phyloP scores from a whole-genome alignment of 2,113 vertebrate species.

The Bos javanicus region DNA sequence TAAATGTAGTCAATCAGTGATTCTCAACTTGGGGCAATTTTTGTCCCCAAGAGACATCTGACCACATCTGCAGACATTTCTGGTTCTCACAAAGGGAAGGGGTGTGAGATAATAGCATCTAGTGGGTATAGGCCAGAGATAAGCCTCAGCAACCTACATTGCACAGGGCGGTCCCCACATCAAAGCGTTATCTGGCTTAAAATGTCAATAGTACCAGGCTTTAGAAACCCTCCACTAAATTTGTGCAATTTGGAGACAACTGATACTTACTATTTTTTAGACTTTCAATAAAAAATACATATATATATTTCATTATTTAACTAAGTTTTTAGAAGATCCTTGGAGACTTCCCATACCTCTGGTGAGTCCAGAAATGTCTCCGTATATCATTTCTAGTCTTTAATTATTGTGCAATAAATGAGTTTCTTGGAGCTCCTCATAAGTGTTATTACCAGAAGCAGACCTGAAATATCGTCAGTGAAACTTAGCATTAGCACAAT shows the following conservation, averaged over 20 bases:
- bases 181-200: neutral
- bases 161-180: neutral
- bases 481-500: neutral
- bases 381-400: neutral
- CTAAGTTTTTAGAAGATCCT: neutral
- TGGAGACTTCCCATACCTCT: neutral
- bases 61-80: neutral
- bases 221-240: neutral
- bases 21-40: slow-evolving; percentile 8
- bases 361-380: neutral
- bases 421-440: neutral
- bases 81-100: neutral
- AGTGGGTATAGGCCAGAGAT: neutral
- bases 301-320: neutral
- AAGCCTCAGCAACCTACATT: neutral
- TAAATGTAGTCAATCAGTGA: slow-evolving; percentile 13
- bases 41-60: neutral
- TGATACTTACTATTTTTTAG: neutral
- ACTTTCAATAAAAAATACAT: neutral
- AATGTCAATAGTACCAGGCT: neutral
- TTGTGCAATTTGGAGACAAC: neutral
- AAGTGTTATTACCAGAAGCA: neutral
- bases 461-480: neutral
- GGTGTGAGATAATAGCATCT: neutral
- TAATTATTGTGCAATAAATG: neutral